Conservation (phyloP, 2,797 vertebrate species). For the Acanthopagrus latus region DNA sequence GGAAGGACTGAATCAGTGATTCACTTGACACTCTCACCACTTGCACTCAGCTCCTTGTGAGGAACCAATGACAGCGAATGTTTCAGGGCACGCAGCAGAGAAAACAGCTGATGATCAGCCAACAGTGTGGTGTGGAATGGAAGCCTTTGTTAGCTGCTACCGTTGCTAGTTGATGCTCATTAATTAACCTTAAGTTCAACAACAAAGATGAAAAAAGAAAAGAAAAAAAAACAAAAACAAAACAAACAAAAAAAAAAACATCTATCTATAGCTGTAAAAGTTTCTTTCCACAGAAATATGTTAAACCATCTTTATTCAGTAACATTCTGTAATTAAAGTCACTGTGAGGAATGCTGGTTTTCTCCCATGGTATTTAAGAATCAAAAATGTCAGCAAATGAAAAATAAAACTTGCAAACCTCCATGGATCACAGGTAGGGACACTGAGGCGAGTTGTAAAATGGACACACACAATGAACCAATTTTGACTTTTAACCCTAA, state of each 20-base stretch:
- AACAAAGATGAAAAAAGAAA: not conserved
- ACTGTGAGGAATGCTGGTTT: not conserved
- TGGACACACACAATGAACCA: not conserved
- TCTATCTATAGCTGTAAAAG: no score
- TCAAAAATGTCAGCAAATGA: not conserved
- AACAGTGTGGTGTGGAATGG: not conserved
- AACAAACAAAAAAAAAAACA: no score
- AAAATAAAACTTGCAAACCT: not conserved
- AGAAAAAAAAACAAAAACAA: no score
- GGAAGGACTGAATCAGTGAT: conserved; percentile 2
- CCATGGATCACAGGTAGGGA: not conserved
- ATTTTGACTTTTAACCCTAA: no score
- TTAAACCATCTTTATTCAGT: not conserved
- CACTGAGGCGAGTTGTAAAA: not conserved
- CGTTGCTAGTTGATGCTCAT: not conserved
- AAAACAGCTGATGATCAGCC: not conserved
- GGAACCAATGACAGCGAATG: conserved; percentile 5
- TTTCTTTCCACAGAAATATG: not conserved
- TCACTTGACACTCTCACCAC: not conserved
- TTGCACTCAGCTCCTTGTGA: not conserved
- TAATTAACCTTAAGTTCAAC: not conserved
- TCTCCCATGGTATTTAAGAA: not conserved
- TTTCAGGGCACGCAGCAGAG: not conserved
- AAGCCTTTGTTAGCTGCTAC: no score
- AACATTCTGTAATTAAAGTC: not conserved